Evolutionary conservation across 2,797 vertebrate genomes (phyloP).

Genomic region (Neosalanx taihuensis): DNA sequence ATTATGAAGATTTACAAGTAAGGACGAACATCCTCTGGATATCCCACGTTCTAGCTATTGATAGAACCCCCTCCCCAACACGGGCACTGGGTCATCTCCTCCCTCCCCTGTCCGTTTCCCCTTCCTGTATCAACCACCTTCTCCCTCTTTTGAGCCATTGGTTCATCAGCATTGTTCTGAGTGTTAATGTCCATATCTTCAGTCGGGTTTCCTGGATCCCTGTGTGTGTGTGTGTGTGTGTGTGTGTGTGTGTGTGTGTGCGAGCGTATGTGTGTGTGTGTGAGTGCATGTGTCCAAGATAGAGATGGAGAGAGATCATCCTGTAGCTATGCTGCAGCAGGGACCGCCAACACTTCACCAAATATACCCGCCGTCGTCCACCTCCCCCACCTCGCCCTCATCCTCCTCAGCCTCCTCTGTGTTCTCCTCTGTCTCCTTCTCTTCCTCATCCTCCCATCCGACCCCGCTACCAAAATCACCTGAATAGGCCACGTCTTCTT

Average conservation of each 20-base stretch:
- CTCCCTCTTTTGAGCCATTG: conserved; percentile 23
- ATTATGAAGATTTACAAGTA: conserved; percentile 77
- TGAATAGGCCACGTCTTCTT: conserved; percentile 86
- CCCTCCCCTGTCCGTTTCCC: conserved; percentile 29
- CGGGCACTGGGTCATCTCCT: conserved; percentile 24
- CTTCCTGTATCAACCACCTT: conserved; percentile 28
- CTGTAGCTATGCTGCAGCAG: conserved; percentile 56
- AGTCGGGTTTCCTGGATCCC: conserved; percentile 51
- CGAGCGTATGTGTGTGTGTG: conserved; percentile 20
- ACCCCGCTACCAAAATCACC: conserved; percentile 94
- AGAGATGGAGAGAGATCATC: conserved; percentile 54
- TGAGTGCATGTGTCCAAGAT: conserved; percentile 34
- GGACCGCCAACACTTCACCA: conserved; percentile 71
- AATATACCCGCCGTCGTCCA: conserved; percentile 95
- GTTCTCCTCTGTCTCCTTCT: conserved; percentile 90
- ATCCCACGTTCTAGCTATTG: conserved; percentile 44
- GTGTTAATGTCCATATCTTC: conserved; percentile 61
- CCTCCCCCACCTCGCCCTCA: conserved; percentile 89
- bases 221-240: conserved; percentile 43
- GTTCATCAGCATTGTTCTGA: conserved; percentile 59
- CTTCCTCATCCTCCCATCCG: conserved; percentile 97
- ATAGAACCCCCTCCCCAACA: conserved; percentile 36
- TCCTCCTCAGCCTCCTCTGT: conserved; percentile 91
- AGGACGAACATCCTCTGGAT: conserved; percentile 61
- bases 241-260: conserved; percentile 29